Base-by-base conservation (phyloP, 2,113 vertebrate species). In the Pogona vitticeps region DNA sequence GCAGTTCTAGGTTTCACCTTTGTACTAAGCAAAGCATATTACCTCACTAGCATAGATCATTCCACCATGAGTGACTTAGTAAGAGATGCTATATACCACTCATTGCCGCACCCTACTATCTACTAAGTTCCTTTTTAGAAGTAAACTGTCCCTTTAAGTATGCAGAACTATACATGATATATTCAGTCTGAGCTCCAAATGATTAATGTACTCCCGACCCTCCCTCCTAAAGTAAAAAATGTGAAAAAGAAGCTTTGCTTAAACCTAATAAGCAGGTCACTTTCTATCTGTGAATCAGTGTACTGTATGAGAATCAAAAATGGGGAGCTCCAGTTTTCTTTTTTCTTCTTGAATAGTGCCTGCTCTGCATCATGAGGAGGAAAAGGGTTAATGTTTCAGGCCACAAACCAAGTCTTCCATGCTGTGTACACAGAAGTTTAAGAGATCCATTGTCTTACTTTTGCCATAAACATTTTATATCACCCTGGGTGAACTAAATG, bases 371-470 rank as follows among this genome's bases (percentile, higher is more conserved):
- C 61, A 92, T 6, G 6, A 71, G 78, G 17, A 77, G 20, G 36
- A 86, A 75, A 3, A 85, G 89, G n/a, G n/a, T n/a, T 89, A 84
- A 86, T 83, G 6, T 15, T 36, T 86, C 42, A 18, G 40, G 15
- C 13, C 38, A 91, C 81, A 83, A 3, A 6, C 61, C 18, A 76
- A 73, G 0, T 71, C 52, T 89, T 75, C 31, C 23, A 2, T 4
- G 26, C 75, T 61, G n/a, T 82, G 71, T 73, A 87, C 6, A 65
- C 1, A 67, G 0, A 2, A 84, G 38, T 84, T 59, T 90, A 86
- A 76, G 15, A 70, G 52, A 80, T 71, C 33, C 52, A 14, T 70
- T 36, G 15, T 72, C 28, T 52, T 1, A 9, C 18, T 6, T 36
- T 18, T 65, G 36, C 14, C 9, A 73, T n/a, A 3, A 28, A 36